Conservation (phyloP, 2,797 vertebrate species). For the Hephaestus fuliginosus region DNA sequence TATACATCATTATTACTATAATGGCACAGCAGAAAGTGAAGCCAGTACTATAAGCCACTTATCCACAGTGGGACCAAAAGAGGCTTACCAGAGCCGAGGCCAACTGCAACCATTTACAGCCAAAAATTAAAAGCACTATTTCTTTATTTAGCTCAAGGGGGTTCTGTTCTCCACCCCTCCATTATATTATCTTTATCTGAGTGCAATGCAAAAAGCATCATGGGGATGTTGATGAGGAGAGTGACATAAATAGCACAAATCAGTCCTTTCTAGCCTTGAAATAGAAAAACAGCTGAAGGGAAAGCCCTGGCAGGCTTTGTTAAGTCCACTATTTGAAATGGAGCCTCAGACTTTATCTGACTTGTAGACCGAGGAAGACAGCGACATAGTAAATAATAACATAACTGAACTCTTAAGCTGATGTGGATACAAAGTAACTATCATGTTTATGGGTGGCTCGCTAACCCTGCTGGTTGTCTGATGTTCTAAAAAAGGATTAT, state of each 20-base stretch:
- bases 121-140: slow-evolving; percentile 7
- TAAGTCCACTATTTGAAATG: neutral
- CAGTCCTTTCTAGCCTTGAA: neutral
- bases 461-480: neutral
- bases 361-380: neutral
- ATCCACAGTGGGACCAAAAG: slow-evolving; percentile 18
- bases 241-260: neutral
- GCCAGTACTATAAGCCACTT: slow-evolving; percentile 31
- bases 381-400: neutral
- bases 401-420: neutral
- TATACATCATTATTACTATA: slow-evolving; percentile 20
- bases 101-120: slow-evolving; percentile 22
- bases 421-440: neutral
- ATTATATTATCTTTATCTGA: neutral
- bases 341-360: neutral
- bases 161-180: neutral
- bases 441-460: neutral
- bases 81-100: slow-evolving; percentile 25
- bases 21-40: slow-evolving; percentile 18
- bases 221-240: slow-evolving; percentile 1
- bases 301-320: neutral
- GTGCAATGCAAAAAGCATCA: neutral
- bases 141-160: slow-evolving; percentile 24
- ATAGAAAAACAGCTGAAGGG: neutral
- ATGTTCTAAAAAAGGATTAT: slow-evolving; percentile 37